Evolutionary conservation across 2,113 vertebrate species (phyloP).

Genomic region (Chrysemys picta): DNA sequence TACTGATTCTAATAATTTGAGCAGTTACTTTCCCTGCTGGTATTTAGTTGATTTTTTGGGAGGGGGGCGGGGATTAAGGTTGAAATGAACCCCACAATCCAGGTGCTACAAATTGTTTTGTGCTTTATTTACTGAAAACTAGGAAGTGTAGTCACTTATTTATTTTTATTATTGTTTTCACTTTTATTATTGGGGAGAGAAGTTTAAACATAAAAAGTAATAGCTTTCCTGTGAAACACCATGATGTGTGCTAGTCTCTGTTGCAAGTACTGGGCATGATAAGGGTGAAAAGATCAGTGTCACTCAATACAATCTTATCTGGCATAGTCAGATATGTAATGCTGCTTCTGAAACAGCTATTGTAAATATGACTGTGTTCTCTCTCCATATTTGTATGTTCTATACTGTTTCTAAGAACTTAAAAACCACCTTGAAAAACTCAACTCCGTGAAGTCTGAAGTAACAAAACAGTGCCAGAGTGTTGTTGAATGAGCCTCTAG

Average conservation of each 20-base stretch:
- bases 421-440: background rate
- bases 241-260: background rate
- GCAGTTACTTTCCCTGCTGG: background rate
- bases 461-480: background rate
- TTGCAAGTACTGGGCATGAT: background rate
- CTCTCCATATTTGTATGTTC: background rate
- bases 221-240: background rate
- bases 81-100: slow-evolving; percentile 10
- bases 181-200: background rate
- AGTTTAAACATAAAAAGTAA: background rate
- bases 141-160: background rate
- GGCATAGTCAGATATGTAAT: background rate
- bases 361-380: background rate
- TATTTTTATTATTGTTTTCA: background rate
- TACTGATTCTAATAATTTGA: slow-evolving; percentile 59
- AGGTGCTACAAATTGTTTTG: background rate
- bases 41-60: background rate
- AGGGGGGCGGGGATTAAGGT: background rate
- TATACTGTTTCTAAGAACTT: background rate
- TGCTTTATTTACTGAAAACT: background rate
- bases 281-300: background rate
- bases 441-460: background rate
- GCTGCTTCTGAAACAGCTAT: background rate
- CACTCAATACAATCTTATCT: background rate
- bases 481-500: background rate